phyloP scores from a whole-genome alignment of 2,113 vertebrate species.

The Tonatia bakeri region DNA sequence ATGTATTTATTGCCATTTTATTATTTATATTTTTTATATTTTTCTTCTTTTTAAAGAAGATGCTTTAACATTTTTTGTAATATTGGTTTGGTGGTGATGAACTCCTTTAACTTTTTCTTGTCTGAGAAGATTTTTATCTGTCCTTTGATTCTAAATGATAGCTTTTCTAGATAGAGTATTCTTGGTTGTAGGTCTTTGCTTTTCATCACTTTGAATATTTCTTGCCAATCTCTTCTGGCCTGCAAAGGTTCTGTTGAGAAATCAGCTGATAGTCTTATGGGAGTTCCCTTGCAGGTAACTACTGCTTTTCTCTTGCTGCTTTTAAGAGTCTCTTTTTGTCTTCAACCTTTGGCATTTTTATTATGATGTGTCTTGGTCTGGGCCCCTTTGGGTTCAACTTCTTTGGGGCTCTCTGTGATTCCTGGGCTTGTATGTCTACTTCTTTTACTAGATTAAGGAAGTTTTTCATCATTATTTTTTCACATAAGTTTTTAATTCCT shows the following conservation, averaged over 20 bases:
- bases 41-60: not conserved
- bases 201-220: not conserved
- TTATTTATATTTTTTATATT: not conserved
- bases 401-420: not conserved
- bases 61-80: not conserved
- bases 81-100: not conserved
- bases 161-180: not conserved
- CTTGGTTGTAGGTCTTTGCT: not conserved
- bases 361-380: not conserved
- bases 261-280: not conserved
- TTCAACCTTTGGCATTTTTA: not conserved
- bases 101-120: not conserved
- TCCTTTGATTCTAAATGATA: not conserved
- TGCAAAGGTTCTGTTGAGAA: not conserved
- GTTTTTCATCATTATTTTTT: not conserved
- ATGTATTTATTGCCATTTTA: not conserved
- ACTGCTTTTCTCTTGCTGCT: not conserved
- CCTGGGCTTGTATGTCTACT: not conserved
- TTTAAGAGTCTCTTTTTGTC: not conserved
- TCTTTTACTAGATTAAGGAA: not conserved
- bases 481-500: not conserved
- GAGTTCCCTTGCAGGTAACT: not conserved
- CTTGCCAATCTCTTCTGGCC: not conserved
- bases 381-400: not conserved
- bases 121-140: not conserved